Evolutionary conservation across 2,888 invertebrate species (phyloP), one percentile per base, ranked within the genome.

Genomic region (Acanthosepion lycidas): DNA sequence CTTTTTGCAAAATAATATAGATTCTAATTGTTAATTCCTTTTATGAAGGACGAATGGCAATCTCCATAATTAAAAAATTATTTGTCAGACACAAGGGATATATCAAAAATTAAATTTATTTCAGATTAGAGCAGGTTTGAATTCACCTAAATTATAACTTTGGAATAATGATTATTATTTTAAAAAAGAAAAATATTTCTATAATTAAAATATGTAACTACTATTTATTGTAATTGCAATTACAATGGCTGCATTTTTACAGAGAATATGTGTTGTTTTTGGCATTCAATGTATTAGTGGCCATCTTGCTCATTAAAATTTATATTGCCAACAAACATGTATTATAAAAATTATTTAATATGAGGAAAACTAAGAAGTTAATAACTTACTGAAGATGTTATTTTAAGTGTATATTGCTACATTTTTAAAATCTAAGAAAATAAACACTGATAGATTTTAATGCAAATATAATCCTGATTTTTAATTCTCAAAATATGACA

Each of bases 231-330:
- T 23, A 23, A 59, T 59, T 23, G 59, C 23, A 59, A 23, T 59
- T 59, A 18, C 20, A 6, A 59, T 55, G 55, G 28, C 28, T 64
- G 64, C 9, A 78, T 78, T n/a, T 78, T n/a, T n/a, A 28, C 28
- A 78, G 28, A 28, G 8, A 8, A 78, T n/a, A 8, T 78, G n/a
- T 78, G 78, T 78, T 33, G 12, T 78, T 78, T 15, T 78, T 78
- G 0, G 4, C 33, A 78, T 5, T 78, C 78, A 78, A 0, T 78
- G 15, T n/a, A 78, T 78, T 15, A n/a, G 78, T 33, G n/a, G 78
- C n/a, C 78, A 78, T 78, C n/a, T 78, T 78, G n/a, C 78, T n/a
- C n/a, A 78, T 78, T 78, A n/a, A 78, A 78, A n/a, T 78, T 78
- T 6, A 33, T 5, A 78, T 18, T n/a, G n/a, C 78, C n/a, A 59